Base-by-base conservation (phyloP, 2,888 invertebrate genomes). In the Drosophila barbarae region DNA sequence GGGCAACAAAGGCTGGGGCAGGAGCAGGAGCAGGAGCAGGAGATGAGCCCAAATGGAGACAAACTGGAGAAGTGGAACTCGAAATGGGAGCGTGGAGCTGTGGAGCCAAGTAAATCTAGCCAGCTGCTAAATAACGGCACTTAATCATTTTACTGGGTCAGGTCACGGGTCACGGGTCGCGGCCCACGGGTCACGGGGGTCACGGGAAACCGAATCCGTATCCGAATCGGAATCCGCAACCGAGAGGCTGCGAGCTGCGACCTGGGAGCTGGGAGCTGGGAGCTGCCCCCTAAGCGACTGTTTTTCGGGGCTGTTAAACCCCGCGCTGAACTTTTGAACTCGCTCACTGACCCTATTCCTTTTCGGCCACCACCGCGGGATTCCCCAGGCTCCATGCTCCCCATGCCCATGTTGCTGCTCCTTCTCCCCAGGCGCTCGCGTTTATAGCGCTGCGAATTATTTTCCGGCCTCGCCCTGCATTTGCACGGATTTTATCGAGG, bases 131-230 rank as follows among this genome's bases (percentile, higher is more conserved):
- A 79, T 72, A 79, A 79, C 57, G 73, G 69, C 55, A 76, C 76
- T 84, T 78, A 76, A 81, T 81, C 78, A 84, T 73, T 70, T 78
- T 73, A 84, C 53, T 78, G 66, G 79, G 78, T 81, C 84, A 84
- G 57, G 61, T 49, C 34, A 69, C 54, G 61, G 65, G 52, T 63
- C 44, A 18, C 15, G 39, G 39, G 36, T 18, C 38, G 18, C 38
- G 38, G 56, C 58, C 41, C 32, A 66, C 53, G 61, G 65, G 42
- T 63, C 46, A 26, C 42, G 12, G 41, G 61, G 61, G 44, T 30
- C 44, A 61, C 52, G 53, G 38, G 53, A 46, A 63, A 47, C 50
- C 55, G 59, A 39, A 60, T 18, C 13, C 56, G 51, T 2, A 56
- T 36, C 50, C 50, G 61, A 18, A 58, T 41, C 23, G 59, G 32